Base-by-base conservation (phyloP, 2,888 invertebrate genomes). In the Cinara cedri region DNA sequence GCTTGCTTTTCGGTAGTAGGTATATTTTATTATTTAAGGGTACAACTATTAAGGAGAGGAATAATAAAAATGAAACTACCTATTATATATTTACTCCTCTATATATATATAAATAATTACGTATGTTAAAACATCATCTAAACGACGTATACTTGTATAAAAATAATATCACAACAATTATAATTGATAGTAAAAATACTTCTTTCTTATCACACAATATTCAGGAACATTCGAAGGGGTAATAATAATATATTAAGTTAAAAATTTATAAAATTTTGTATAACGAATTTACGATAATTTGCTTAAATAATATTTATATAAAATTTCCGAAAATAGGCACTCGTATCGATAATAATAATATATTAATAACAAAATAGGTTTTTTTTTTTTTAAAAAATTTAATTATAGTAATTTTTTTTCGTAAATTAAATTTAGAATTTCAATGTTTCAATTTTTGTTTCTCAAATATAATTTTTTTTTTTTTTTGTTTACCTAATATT, bases 201-300 rank as follows among this genome's bases (percentile, higher is more conserved):
- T 76, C 24, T 57, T 55, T 78, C 60, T 60, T 78, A 78, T 78
- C 78, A 78, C 78, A 78, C 78, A 78, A 70, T 60, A 57, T 55
- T 70, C 66, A 78, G 78, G 78, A 78, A 78, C 78, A 46, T 68
- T 76, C 49, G 51, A 78, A 78, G 51, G 78, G 78, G 9, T 60
- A 60, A 34, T 68, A 57, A 63, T 71, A 49, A 65, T 65, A 63
- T 42, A 57, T 34, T 24, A 34, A 74, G 49, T 72, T 72, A 63
- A 49, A 63, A 74, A 74, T 51, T 63, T 55, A 66, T 46, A 76
- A 76, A 55, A 66, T 66, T n/a, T 44, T 55, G 42, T 75, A 19
- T 66, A 76, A 66, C 55, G 55, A 66, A 55, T 55, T 66, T 66
- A 1, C 16, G 46, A 76, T 76, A 49, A 66, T 76, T 54, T 66